phyloP scores from a whole-genome alignment of 2,888 invertebrate genomes.

The Clusia tigrina region DNA sequence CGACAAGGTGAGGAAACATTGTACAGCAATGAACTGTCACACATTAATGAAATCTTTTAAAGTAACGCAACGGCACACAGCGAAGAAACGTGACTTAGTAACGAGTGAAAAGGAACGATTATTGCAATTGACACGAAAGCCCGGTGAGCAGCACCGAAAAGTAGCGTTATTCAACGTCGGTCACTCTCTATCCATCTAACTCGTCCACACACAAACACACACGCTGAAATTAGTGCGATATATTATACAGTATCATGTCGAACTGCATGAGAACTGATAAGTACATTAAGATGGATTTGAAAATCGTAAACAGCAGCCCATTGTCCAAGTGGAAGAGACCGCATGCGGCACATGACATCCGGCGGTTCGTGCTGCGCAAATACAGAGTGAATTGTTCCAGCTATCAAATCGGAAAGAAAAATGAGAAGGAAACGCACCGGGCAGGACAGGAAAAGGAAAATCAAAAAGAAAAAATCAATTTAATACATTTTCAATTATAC shows the following conservation, averaged over 20 bases:
- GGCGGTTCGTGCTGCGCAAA: constrained; percentile 33
- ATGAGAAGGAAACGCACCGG: no score
- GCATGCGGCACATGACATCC: constrained; percentile 40
- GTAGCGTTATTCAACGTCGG: no score
- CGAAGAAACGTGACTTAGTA: no score
- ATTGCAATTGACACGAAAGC: no score
- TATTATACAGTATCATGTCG: constrained; percentile 43
- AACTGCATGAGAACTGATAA: constrained; percentile 53
- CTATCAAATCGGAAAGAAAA: constrained; percentile 30
- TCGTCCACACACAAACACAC: background rate
- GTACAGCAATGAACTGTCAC: no score
- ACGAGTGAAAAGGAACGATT: no score
- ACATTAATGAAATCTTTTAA: no score
- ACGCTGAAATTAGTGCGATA: constrained; percentile 1
- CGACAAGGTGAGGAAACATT: no score
- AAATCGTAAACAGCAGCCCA: constrained; percentile 42
- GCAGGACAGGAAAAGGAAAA: no score
- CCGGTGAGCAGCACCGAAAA: constrained; percentile 11
- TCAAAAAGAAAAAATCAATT: no score
- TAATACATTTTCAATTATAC: no score
- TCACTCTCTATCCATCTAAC: background rate
- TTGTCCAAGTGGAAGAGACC: constrained; percentile 52
- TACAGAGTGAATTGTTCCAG: constrained; percentile 36
- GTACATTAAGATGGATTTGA: constrained; percentile 46
- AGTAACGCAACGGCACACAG: no score